Evolutionary conservation across 1,140 invertebrate species (phyloP), one percentile per base, ranked within the genome.

Genomic region (Zaprionus inermis): DNA sequence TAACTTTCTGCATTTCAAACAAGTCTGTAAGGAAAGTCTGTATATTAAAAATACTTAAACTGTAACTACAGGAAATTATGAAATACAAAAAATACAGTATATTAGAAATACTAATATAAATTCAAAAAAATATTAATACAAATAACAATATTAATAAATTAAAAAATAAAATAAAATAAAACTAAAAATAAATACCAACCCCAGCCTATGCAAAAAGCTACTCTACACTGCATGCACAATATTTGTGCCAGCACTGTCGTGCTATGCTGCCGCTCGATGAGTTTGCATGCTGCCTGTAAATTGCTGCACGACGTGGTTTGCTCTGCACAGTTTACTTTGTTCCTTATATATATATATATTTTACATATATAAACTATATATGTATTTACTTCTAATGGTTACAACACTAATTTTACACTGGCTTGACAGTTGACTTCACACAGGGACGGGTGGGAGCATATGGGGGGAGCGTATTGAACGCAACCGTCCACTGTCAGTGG

Each of bases 331-430:
- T 49, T 72, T 60, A 65, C 32, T 61, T 79, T 65, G 64, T 58
- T 46, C 55, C 38, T 44, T 44, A 44, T 44, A 3, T 66, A 32
- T 72, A 65, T 36, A 12, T n/a, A 34, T 2, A 38, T 11, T n/a
- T 11, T 68, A 36, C 71, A 56, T 52, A 52, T 18, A 28, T 7
- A 4, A 24, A 28, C 1, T 36, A 20, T 52, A 14, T 75, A 59
- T 51, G n/a, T 57, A 72, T 72, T 57, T 63, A 70, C 51, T 59
- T 68, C 65, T 68, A 74, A 67, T 52, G 66, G 74, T 73, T 83
- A 76, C 75, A 82, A 61, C 59, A 72, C 85, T 90, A 89, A 89
- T 89, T 89, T 89, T 73, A 65, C 85, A 73, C 66, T 74, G 75
- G 24, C 72, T 90, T 81, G 85, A 84, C 78, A 84, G 80, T 80